phyloP scores from a whole-genome alignment of 2,797 vertebrate genomes.

The Tadarida brasiliensis region DNA sequence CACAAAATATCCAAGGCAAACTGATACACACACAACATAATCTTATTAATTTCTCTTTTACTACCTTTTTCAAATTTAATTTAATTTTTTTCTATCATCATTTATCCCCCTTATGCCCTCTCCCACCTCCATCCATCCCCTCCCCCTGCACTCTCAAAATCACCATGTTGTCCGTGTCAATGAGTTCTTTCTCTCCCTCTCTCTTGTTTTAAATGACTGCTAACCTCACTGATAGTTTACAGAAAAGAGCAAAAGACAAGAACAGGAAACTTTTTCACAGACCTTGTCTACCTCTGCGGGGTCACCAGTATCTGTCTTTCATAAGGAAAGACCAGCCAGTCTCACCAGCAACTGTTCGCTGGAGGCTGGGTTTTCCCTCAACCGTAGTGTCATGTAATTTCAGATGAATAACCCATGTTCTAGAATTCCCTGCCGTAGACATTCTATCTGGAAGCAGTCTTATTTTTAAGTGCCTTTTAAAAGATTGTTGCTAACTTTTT shows the following conservation, averaged over 20 bases:
- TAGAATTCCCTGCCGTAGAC: not conserved
- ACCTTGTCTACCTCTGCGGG: not conserved
- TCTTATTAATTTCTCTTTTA: conserved; percentile 31
- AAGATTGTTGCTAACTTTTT: conserved; percentile 57
- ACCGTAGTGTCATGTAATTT: not conserved
- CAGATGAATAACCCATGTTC: conserved; percentile 33
- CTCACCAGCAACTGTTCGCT: not conserved
- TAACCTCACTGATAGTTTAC: not conserved
- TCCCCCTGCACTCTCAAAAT: not conserved
- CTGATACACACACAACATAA: not conserved
- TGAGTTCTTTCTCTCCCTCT: not conserved
- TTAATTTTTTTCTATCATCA: not conserved
- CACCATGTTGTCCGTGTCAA: not conserved
- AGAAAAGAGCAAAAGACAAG: conserved; percentile 22
- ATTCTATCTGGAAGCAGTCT: conserved; percentile 32
- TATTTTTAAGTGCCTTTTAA: conserved; percentile 29
- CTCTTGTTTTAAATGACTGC: not conserved
- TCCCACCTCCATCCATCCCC: not conserved
- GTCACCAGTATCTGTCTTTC: not conserved
- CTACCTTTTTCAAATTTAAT: not conserved
- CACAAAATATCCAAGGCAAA: not conserved
- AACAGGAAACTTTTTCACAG: not conserved
- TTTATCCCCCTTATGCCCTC: not conserved
- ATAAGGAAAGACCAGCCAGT: not conserved
- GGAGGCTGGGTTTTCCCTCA: not conserved